phyloP scores from a whole-genome alignment of 2,797 vertebrate genomes.

The Meriones psammophilus region DNA sequence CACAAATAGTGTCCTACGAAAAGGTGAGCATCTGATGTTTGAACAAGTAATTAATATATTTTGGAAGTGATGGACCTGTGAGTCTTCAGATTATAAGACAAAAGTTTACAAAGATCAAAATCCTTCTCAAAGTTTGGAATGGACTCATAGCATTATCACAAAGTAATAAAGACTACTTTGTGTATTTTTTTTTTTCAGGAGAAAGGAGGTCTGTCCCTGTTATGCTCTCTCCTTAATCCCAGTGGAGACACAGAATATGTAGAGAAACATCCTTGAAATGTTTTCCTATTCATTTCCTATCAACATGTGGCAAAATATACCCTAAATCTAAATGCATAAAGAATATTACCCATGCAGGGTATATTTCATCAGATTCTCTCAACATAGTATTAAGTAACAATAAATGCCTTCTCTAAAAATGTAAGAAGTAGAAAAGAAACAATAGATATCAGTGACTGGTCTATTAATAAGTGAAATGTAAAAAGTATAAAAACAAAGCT shows the following conservation, averaged over 20 bases:
- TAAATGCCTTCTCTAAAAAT: background rate
- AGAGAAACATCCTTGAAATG: too few relatives aligned
- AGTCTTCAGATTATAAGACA: constrained; percentile 10
- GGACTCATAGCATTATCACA: background rate
- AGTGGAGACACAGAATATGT: too few relatives aligned
- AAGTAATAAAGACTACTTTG: background rate
- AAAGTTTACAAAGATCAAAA: background rate
- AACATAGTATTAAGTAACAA: background rate
- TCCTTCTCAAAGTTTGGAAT: constrained; percentile 23
- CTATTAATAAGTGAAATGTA: background rate
- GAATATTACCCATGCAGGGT: too few relatives aligned
- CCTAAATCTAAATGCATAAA: too few relatives aligned
- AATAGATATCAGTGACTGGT: background rate
- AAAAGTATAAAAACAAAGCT: background rate
- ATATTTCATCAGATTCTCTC: background rate
- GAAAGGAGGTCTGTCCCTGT: background rate
- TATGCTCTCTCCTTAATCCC: too few relatives aligned
- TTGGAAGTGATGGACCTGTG: background rate
- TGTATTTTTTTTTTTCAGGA: background rate
- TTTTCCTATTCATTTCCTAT: too few relatives aligned
- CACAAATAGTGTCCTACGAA: background rate
- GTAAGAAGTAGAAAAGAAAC: background rate
- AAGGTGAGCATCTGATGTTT: constrained; percentile 24
- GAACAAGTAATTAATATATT: background rate
- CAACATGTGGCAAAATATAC: too few relatives aligned